phyloP scores from a whole-genome alignment of 2,113 vertebrate genomes.

The Erythrocebus patas region DNA sequence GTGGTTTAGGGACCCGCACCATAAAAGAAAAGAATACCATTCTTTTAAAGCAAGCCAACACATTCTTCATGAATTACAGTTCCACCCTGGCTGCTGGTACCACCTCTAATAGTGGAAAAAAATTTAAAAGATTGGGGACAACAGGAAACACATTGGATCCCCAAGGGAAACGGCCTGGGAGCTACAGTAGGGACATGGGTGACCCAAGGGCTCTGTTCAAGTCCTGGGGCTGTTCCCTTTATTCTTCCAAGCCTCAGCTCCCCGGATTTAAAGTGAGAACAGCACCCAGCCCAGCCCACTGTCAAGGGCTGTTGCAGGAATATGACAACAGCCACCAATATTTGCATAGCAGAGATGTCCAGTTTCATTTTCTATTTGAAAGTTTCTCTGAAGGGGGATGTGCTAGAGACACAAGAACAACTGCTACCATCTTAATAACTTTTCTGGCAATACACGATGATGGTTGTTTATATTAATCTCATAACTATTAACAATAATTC shows the following conservation, averaged over 20 bases:
- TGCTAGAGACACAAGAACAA: rapidly evolving
- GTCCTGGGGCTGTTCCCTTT: background rate
- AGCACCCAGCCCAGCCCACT: background rate
- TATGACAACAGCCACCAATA: background rate
- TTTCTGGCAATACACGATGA: background rate
- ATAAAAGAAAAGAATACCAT: background rate
- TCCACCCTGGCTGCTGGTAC: background rate
- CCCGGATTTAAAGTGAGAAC: background rate
- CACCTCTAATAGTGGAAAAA: background rate
- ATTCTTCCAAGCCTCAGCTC: background rate
- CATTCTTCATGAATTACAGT: background rate
- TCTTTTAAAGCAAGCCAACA: background rate
- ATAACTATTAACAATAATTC: background rate
- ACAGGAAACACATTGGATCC: background rate
- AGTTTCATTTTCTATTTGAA: conserved; percentile 64
- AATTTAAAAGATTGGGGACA: background rate
- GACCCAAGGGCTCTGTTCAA: rapidly evolving
- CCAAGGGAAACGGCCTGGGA: background rate
- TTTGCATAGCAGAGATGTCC: background rate
- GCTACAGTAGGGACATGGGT: rapidly evolving
- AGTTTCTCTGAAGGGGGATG: background rate
- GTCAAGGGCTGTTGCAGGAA: background rate
- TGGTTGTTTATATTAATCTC: background rate
- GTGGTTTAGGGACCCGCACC: background rate
- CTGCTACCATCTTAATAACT: background rate